Base-by-base conservation (phyloP, 1,140 invertebrate genomes). In the Lithobius niger region DNA sequence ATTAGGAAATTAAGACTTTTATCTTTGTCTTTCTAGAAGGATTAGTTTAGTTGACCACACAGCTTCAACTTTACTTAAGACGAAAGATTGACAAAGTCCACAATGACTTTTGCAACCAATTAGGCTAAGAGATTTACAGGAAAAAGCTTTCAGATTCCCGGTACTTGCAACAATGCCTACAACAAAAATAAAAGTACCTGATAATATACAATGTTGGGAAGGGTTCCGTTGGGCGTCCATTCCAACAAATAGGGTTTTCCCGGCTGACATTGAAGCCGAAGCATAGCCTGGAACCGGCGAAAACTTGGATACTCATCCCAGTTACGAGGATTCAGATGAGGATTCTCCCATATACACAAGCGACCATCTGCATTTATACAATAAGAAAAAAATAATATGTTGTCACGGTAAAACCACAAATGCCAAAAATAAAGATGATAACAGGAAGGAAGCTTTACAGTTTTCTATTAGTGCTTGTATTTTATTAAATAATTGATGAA, bases 181-280 rank as follows among this genome's bases (percentile, higher is more conserved):
- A 36, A 36, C 6, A 6, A 36, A 36, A 36, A n/a, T 10, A 36
- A 40, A 53, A 16, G 18, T 59, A 69, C 68, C 58, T 93, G 87
- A 67, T 95, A 96, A 71, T 94, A 96, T 18, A 96, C 88, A 10
- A 81, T 76, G 67, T 95, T 89, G 0, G 92, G 91, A 86, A 88
- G 93, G 0, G 85, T 81, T 13, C 83, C 80, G 67, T 94, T 92
- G 1, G 92, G 92, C 2, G 85, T 87, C 2, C 94, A 47, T 47
- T 47, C 44, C 15, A 47, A 22, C 19, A 81, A 66, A 82, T 78
- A 10, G 2, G 83, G 77, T 52, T 83, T 79, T 36, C 31, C 44
- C 64, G 75, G 62, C 61, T 83, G 79, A 68, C 88, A 93, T 24
- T 69, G 64, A 56, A 79, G 79, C 16, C 74, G 61, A 44, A 92